A percentile compares a stretch with the other conserved stretches of the same genome.
Evolutionary conservation across 2,113 vertebrate species (phyloP).

Genomic region (Corynorhinus townsendii): DNA sequence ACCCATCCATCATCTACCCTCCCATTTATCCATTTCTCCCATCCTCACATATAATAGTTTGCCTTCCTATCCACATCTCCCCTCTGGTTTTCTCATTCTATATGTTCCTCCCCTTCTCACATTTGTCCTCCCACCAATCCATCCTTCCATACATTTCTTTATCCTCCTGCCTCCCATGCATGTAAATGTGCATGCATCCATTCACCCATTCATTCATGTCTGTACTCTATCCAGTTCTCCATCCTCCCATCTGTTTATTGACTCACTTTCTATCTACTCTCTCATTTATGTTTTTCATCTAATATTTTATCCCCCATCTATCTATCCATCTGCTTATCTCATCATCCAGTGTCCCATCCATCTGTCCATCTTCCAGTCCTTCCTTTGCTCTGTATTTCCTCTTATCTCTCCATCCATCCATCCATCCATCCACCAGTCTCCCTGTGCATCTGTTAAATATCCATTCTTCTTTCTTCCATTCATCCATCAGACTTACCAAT

Average conservation of each 20-base stretch:
- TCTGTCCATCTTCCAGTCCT: neutral
- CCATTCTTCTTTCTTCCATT: neutral
- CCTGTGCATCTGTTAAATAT: neutral
- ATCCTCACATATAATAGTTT: neutral
- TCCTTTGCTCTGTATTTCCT: neutral
- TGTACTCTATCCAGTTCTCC: neutral
- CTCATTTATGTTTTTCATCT: neutral
- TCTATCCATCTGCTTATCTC: neutral
- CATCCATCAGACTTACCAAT: neutral
- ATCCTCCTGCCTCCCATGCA: fast-evolving
- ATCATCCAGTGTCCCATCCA: neutral
- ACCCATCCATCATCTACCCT: neutral
- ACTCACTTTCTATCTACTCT: neutral
- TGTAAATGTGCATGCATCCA: too few relatives aligned
- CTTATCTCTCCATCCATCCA: neutral
- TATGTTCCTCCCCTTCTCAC: neutral
- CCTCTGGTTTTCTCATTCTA: neutral
- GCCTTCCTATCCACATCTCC: neutral
- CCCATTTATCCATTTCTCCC: neutral
- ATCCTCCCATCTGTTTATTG: neutral
- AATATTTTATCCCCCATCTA: neutral
- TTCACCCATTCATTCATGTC: neutral
- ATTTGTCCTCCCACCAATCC: neutral
- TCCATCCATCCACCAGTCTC: neutral
- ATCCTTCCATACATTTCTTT: neutral